Conservation (phyloP, 2,888 invertebrate species). For the Drosophila bunnanda region DNA sequence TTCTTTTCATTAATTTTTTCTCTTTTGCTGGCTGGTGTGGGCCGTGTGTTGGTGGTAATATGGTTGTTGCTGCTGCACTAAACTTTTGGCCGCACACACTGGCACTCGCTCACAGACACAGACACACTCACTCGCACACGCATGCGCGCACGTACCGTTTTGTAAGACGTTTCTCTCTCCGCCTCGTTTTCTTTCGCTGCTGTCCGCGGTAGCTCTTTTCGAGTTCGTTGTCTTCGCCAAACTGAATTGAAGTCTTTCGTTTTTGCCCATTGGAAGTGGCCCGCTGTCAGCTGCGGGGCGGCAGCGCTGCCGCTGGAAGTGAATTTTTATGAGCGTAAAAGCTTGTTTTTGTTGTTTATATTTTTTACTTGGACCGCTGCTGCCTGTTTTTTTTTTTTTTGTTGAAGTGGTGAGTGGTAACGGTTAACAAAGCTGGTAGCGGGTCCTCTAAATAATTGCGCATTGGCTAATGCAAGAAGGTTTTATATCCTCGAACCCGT, state of each 20-base stretch:
- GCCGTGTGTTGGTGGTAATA: conserved; percentile 38
- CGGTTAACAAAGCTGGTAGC: conserved; percentile 13
- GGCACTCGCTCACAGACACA: conserved; percentile 32
- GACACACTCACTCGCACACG: conserved; percentile 39
- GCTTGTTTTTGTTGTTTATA: conserved; percentile 41
- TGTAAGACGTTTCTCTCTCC: conserved; percentile 53
- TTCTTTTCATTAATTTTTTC: conserved; percentile 63
- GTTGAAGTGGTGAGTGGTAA: conserved; percentile 21
- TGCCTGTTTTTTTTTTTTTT: conserved; percentile 37
- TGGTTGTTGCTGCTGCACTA: conserved; percentile 62
- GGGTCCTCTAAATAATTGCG: conserved; percentile 8
- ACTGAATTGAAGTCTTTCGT: conserved; percentile 85
- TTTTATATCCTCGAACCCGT: neutral
- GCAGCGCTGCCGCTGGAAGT: conserved; percentile 56
- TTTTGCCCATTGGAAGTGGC: conserved; percentile 79
- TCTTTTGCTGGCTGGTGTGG: conserved; percentile 52
- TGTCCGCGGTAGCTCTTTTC: conserved; percentile 79
- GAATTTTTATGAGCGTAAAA: conserved; percentile 48
- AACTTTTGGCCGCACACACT: conserved; percentile 59
- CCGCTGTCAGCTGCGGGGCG: conserved; percentile 23
- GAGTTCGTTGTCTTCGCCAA: conserved; percentile 85
- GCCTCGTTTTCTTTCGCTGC: conserved; percentile 50
- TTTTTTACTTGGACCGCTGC: conserved; percentile 36
- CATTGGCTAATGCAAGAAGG: neutral
- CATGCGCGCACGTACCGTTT: conserved; percentile 78